Percentiles rank a stretch among this genome's conserved stretches.
Conservation (phyloP, 2,888 invertebrate genomes). For the Magallana nippona region DNA sequence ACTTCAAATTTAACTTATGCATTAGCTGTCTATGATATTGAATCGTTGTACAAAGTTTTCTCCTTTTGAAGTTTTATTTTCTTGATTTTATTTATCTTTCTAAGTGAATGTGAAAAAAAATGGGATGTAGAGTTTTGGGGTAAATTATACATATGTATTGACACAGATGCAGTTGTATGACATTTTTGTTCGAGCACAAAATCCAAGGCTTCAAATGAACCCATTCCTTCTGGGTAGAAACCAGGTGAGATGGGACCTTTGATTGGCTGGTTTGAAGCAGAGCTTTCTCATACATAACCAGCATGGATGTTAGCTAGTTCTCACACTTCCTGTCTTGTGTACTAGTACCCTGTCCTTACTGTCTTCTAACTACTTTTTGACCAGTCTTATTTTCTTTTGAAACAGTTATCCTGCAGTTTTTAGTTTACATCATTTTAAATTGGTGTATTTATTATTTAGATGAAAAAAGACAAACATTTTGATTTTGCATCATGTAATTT, state of each 20-base stretch:
- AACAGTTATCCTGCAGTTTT: too few relatives aligned
- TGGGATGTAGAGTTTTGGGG: background rate
- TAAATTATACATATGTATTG: constrained; percentile 27
- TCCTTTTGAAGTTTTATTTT: too few relatives aligned
- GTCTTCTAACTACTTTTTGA: background rate
- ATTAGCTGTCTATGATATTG: too few relatives aligned
- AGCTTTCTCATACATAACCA: constrained; percentile 21
- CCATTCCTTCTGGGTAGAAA: constrained; percentile 48
- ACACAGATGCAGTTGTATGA: constrained; percentile 51
- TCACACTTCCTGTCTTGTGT: constrained; percentile 33
- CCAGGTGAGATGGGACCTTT: constrained; percentile 48
- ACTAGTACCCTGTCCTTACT: constrained; percentile 8
- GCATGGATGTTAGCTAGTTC: constrained; percentile 18
- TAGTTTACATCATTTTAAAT: too few relatives aligned
- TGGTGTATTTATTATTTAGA: too few relatives aligned
- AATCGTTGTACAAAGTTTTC: too few relatives aligned
- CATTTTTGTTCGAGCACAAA: constrained; percentile 51
- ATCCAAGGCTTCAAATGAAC: constrained; percentile 49
- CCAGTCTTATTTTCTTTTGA: too few relatives aligned
- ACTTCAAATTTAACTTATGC: background rate
- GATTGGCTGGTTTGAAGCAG: constrained; percentile 30
- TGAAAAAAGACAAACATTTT: too few relatives aligned
- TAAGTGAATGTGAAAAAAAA: background rate
- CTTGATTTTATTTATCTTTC: background rate
- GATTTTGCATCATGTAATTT: too few relatives aligned